Conservation (phyloP, 92 coral and sea anemone species). For the Parazoanthus swiftii region DNA sequence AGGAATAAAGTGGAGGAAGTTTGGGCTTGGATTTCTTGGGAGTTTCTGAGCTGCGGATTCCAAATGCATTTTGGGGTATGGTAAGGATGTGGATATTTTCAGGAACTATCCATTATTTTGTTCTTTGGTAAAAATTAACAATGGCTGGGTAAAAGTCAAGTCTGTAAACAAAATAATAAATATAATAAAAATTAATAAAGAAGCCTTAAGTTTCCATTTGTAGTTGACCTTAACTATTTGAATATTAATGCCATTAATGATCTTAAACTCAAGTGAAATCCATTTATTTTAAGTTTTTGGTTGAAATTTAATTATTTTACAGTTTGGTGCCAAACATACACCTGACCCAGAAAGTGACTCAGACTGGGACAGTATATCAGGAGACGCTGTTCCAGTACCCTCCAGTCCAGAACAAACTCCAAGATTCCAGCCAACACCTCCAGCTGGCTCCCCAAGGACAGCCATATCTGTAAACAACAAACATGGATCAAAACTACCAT, state of each 20-base stretch:
- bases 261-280: background rate
- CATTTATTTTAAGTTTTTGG: constrained; percentile 6
- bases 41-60: too few species aligned
- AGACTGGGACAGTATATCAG: constrained; percentile 98
- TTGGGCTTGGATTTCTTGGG: too few species aligned
- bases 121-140: too few species aligned
- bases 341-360: constrained; percentile 83
- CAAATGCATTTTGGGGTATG: too few species aligned
- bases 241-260: background rate
- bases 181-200: too few species aligned
- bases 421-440: constrained; percentile 65
- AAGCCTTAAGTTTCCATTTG: too few species aligned
- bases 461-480: background rate
- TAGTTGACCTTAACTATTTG: too few species aligned
- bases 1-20: too few species aligned
- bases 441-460: constrained; percentile 53
- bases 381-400: constrained; percentile 67
- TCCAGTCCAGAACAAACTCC: constrained; percentile 82
- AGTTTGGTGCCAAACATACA: constrained; percentile 54
- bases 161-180: too few species aligned
- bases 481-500: background rate
- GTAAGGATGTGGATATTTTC: too few species aligned
- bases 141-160: too few species aligned
- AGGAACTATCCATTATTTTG: too few species aligned
- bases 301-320: background rate